phyloP scores from a whole-genome alignment of 64 coral and sea anemone genomes.

The Astreopora myriophthalma region DNA sequence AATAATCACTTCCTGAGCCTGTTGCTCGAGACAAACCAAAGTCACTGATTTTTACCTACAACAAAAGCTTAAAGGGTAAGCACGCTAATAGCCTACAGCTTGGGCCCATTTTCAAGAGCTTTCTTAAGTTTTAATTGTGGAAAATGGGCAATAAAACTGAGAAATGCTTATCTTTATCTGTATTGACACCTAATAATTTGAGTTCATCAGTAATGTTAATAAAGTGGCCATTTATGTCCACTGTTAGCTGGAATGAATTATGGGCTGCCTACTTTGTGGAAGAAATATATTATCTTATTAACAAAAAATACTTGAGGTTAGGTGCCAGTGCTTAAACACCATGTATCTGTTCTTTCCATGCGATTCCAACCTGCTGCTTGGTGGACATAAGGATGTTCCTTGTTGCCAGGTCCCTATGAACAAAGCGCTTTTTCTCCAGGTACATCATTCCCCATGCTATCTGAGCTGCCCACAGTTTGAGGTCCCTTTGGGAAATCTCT shows the following conservation, averaged over 20 bases:
- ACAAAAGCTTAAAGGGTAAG: not conserved
- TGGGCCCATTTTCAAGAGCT: not conserved
- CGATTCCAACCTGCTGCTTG: conserved; percentile 78
- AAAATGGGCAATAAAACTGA: too few relatives aligned
- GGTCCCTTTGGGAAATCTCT: conserved; percentile 82
- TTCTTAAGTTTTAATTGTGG: too few relatives aligned
- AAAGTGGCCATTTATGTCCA: too few relatives aligned
- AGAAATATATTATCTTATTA: too few relatives aligned
- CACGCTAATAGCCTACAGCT: not conserved
- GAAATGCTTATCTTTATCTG: too few relatives aligned
- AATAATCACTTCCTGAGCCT: conserved; percentile 97
- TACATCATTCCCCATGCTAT: conserved; percentile 99
- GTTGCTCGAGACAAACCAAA: conserved; percentile 97
- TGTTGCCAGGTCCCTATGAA: conserved; percentile 97
- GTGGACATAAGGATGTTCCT: conserved; percentile 96
- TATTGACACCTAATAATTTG: too few relatives aligned
- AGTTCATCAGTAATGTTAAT: too few relatives aligned
- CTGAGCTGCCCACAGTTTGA: conserved; percentile 96
- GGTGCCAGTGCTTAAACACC: too few relatives aligned
- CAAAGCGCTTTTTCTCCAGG: conserved; percentile 97
- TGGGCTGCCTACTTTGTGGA: too few relatives aligned
- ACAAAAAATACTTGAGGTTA: too few relatives aligned
- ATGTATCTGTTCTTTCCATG: too few relatives aligned
- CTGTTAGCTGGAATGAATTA: too few relatives aligned
- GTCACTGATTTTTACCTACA: conserved; percentile 97